Base-by-base conservation (phyloP, 2,888 invertebrate genomes). In the Clostera curtula region DNA sequence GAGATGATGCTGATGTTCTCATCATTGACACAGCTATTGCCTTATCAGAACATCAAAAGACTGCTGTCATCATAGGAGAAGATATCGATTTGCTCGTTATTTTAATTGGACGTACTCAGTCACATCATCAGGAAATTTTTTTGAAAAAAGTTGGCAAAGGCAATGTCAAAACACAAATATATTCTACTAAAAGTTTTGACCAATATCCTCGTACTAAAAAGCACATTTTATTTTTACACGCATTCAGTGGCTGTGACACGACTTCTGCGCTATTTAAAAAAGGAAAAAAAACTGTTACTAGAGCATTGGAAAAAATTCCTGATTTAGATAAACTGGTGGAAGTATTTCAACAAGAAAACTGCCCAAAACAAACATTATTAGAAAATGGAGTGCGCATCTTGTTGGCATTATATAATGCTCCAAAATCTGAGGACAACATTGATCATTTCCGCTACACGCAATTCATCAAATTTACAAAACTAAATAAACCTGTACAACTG, bases 1-100 rank as follows among this genome's bases (percentile, higher is more conserved):
- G 38, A 49, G 54, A 61, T 58, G 58, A 63, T 55, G 59, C 57
- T 29, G 64, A 61, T 56, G 56, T 59, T 41, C 50, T 62, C 22
- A 66, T 65, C 32, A 40, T 65, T 24, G 52, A 67, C 28, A 61
- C 60, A 41, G 57, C 60, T 36, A 54, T 60, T 47, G 53, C 36
- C 10, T 29, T 25, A 40, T 45, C 44, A 34, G 28, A 39, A 33
- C 31, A 36, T 33, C 29, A 42, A 43, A 43, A 45, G 11, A 43
- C 53, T 58, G 41, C 35, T 6, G 41, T 48, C 33, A 56, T 63
- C 32, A 49, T 62, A 46, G 55, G 56, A 53, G 47, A 63, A 58
- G 62, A 66, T 48, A 55, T 59, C 20, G 56, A 64, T 58, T 50
- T 63, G 37, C 45, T 62, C 22, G 52, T 63, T 29, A 46, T 61